Evolutionary conservation across 1,140 invertebrate genomes (phyloP).

Genomic region (Aphis gossypii): DNA sequence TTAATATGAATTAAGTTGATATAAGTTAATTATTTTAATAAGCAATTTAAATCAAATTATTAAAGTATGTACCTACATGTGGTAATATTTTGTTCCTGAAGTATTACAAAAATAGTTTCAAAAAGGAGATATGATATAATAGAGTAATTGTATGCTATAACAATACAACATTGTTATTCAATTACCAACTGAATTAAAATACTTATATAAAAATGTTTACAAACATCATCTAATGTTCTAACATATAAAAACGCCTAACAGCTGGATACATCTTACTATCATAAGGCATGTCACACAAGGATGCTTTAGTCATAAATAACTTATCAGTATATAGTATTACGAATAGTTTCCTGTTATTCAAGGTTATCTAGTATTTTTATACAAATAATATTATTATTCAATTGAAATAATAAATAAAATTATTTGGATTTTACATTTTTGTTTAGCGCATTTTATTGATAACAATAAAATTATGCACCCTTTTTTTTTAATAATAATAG

Average conservation of each 20-base stretch:
- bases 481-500: not conserved
- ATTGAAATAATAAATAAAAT: not conserved
- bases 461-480: not conserved
- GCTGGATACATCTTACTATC: not conserved
- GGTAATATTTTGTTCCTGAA: not conserved
- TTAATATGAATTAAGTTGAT: not conserved
- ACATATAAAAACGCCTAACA: not conserved
- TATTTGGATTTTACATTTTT: not conserved
- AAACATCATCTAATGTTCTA: not conserved
- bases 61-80: not conserved
- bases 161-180: not conserved
- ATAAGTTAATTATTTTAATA: conserved; percentile 14
- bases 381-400: not conserved
- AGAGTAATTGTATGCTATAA: not conserved
- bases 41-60: not conserved
- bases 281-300: not conserved
- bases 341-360: not conserved
- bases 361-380: conserved; percentile 56
- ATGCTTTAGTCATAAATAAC: not conserved
- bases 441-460: not conserved
- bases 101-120: not conserved
- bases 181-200: not conserved
- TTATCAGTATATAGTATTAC: not conserved
- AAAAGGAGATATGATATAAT: not conserved
- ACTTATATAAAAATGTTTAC: not conserved